phyloP scores from a whole-genome alignment of 1,140 invertebrate species.

The Dendroctonus ponderosae region DNA sequence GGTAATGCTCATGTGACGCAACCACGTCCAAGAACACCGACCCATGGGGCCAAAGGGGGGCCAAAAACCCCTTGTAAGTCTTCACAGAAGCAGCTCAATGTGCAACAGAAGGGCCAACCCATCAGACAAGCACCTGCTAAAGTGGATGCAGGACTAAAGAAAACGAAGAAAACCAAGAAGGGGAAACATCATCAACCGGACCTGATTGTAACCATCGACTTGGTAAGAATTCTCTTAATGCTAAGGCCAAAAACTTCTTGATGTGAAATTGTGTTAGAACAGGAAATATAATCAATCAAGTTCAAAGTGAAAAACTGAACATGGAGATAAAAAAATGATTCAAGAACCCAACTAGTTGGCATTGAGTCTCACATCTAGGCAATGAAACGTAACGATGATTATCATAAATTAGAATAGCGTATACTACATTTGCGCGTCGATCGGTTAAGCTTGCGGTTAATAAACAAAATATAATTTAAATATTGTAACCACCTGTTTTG shows the following conservation, averaged over 20 bases:
- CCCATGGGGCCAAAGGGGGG: slow-evolving; percentile 58
- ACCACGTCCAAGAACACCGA: slow-evolving; percentile 59
- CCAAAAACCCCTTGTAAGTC: slow-evolving; percentile 61
- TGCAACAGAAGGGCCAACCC: slow-evolving; percentile 53
- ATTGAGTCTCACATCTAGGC: no score
- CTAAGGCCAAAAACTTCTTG: neutral
- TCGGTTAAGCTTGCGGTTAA: no score
- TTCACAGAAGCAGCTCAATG: slow-evolving; percentile 53
- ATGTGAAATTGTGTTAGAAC: neutral
- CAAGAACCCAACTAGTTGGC: no score
- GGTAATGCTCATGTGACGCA: slow-evolving; percentile 66
- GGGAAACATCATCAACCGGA: slow-evolving; percentile 79
- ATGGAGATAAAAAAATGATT: no score
- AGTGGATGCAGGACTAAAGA: slow-evolving; percentile 61
- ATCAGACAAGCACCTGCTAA: slow-evolving; percentile 57
- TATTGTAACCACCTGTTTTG: no score
- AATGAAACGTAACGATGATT: no score
- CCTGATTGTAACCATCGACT: slow-evolving; percentile 76
- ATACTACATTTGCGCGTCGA: no score
- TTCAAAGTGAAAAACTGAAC: no score
- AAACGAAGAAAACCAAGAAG: slow-evolving; percentile 70
- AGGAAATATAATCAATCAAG: no score
- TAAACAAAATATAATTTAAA: no score
- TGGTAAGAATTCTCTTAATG: no score
- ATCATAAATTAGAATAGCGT: no score